Percentiles rank a stretch among this genome's conserved stretches.
These are phyloP conservation scores for Glossosoma conforme DNA, from an alignment of 1,140 invertebrate genomes.

Conservation along the genomic window DNA sequence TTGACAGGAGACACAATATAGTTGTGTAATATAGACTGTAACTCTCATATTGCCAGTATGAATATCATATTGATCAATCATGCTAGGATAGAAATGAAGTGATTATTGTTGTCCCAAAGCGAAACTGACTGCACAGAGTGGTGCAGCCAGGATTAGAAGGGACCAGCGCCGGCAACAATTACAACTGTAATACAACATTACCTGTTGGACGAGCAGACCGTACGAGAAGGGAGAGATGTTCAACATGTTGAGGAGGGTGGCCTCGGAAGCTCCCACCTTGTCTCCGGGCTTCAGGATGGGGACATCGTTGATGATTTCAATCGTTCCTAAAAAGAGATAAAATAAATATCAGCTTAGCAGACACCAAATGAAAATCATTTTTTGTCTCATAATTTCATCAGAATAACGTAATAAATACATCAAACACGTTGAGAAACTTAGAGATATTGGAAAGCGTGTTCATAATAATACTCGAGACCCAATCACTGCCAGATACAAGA, in stretches of 20 bases:
- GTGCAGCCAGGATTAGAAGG: slow-evolving; percentile 19
- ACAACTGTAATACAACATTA: slow-evolving; percentile 26
- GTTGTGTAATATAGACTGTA: no score
- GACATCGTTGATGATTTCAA: slow-evolving; percentile 99
- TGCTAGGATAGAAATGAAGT: slow-evolving; percentile 43
- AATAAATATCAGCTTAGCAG: no score
- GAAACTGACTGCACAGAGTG: slow-evolving; percentile 14
- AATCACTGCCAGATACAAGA: no score
- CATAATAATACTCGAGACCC: no score
- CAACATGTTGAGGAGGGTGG: slow-evolving; percentile 98
- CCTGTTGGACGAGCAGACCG: slow-evolving; percentile 87
- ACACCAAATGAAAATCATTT: no score
- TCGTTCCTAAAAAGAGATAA: slow-evolving; percentile 60
- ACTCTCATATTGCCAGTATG: slow-evolving; percentile 19
- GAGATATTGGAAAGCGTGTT: no score
- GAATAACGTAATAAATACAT: neutral
- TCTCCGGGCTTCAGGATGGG: slow-evolving; percentile 94
- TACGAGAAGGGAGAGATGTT: slow-evolving; percentile 99
- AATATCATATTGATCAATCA: slow-evolving; percentile 24
- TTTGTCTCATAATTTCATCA: no score
- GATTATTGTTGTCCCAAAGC: slow-evolving; percentile 39
- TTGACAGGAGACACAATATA: no score
- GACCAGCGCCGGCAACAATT: slow-evolving; percentile 4
- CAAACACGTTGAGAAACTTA: no score
- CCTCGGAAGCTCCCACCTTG: slow-evolving; percentile 97